Percentiles rank a stretch among this genome's conserved stretches.
Conservation (phyloP, 2,113 vertebrate genomes). For the Orycteropus afer region DNA sequence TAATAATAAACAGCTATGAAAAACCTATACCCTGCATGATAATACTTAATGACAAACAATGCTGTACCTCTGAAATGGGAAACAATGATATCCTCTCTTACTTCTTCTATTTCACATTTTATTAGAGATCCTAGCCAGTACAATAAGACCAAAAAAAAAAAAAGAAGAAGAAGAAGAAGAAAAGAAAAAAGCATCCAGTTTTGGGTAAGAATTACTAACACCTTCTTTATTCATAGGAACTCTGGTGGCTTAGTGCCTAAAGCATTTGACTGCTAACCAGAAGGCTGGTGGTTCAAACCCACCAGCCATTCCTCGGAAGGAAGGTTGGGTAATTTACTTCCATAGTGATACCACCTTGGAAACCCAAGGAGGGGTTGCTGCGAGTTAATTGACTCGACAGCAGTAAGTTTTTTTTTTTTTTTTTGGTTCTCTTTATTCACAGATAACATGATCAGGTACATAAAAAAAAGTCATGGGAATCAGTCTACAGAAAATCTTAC, state of each 20-base stretch:
- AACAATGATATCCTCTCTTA: background rate
- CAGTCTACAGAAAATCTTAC: background rate
- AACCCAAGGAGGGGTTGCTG: too few species aligned
- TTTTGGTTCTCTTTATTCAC: too few species aligned
- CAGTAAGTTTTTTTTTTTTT: too few species aligned
- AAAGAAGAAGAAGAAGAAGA: too few species aligned
- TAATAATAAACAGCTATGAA: background rate
- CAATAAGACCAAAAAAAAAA: background rate
- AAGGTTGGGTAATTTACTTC: too few species aligned
- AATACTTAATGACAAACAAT: background rate
- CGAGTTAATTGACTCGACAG: too few species aligned
- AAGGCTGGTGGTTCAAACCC: too few species aligned
- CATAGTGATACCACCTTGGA: too few species aligned
- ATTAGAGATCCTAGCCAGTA: background rate
- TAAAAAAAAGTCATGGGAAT: background rate
- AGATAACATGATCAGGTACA: too few species aligned
- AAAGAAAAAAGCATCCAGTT: background rate
- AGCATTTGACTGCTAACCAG: too few species aligned
- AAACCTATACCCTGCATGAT: background rate
- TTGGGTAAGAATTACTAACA: background rate
- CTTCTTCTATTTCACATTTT: background rate
- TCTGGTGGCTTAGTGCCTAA: too few species aligned
- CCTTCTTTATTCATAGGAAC: background rate
- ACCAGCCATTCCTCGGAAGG: too few species aligned
- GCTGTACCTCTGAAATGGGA: background rate